These are phyloP conservation scores for Caerostris darwini DNA, from an alignment of 1,140 invertebrate species.

Conservation along the genomic window DNA sequence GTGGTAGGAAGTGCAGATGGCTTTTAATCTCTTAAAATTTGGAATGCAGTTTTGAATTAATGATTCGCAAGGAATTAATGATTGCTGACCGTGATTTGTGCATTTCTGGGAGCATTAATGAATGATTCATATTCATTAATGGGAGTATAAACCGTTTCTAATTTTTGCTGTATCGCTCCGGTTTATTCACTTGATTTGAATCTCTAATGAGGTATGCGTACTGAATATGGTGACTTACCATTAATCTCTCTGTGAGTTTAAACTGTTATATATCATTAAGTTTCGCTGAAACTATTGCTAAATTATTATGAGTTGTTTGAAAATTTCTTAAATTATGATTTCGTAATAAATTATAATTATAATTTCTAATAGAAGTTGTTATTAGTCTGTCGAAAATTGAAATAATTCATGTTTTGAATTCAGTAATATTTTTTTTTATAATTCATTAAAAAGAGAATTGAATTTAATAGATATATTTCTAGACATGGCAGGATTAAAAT, in stretches of 20 bases:
- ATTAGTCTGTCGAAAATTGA: no score
- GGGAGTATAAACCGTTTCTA: background rate
- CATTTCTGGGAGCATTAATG: background rate
- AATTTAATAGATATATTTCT: no score
- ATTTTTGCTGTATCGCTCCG: background rate
- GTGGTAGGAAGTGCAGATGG: background rate
- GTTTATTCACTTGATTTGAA: background rate
- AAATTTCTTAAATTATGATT: no score
- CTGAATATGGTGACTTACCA: background rate
- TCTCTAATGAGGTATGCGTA: background rate
- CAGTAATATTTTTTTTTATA: no score
- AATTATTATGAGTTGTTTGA: no score
- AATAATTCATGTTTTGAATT: no score
- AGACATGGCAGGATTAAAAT: no score
- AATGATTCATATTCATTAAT: background rate
- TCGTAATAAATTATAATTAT: no score
- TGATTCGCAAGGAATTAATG: background rate
- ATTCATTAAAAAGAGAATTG: no score
- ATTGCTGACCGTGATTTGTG: background rate
- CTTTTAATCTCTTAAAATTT: background rate
- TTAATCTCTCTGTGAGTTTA: background rate
- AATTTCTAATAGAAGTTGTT: no score
- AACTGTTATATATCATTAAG: no score
- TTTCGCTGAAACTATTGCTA: no score
- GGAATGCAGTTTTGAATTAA: background rate